phyloP scores from a whole-genome alignment of 2,888 invertebrate genomes.

The Polymixis flavicincta region DNA sequence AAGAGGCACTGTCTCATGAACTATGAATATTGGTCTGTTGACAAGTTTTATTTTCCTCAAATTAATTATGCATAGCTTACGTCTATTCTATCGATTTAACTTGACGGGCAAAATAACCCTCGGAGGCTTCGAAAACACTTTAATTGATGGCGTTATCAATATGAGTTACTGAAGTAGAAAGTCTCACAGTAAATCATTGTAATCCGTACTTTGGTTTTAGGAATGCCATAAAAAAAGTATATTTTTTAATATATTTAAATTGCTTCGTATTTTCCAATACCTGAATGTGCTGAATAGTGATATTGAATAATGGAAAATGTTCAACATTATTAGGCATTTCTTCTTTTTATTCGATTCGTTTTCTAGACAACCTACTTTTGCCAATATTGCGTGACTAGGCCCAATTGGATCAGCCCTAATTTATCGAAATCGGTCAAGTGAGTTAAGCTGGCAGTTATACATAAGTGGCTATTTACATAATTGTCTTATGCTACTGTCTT shows the following conservation, averaged over 20 bases:
- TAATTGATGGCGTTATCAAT: conserved; percentile 39
- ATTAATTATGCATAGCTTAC: conserved; percentile 45
- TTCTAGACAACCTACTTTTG: conserved; percentile 37
- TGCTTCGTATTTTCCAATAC: conserved; percentile 1
- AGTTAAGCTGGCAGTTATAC: conserved; percentile 49
- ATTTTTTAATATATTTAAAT: not conserved
- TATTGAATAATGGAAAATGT: conserved; percentile 15
- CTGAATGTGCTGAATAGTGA: conserved; percentile 21
- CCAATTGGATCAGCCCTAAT: conserved; percentile 54
- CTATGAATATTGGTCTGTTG: not conserved
- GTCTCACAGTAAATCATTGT: conserved; percentile 19
- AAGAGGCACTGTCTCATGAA: not conserved
- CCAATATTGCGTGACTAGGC: conserved; percentile 57
- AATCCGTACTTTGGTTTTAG: conserved; percentile 1
- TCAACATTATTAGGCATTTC: conserved; percentile 23
- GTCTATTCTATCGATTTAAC: conserved; percentile 28
- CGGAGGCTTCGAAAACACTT: conserved; percentile 26
- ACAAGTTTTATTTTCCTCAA: conserved; percentile 14
- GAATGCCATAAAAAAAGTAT: not conserved
- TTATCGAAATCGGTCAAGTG: conserved; percentile 61
- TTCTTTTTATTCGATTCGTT: conserved; percentile 33
- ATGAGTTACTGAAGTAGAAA: conserved; percentile 16
- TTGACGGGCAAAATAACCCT: conserved; percentile 9
- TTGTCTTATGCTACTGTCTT: conserved; percentile 49
- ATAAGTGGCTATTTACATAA: conserved; percentile 54